phyloP scores from a whole-genome alignment of 2,888 invertebrate genomes.

The Orthonychiurus folsomi region DNA sequence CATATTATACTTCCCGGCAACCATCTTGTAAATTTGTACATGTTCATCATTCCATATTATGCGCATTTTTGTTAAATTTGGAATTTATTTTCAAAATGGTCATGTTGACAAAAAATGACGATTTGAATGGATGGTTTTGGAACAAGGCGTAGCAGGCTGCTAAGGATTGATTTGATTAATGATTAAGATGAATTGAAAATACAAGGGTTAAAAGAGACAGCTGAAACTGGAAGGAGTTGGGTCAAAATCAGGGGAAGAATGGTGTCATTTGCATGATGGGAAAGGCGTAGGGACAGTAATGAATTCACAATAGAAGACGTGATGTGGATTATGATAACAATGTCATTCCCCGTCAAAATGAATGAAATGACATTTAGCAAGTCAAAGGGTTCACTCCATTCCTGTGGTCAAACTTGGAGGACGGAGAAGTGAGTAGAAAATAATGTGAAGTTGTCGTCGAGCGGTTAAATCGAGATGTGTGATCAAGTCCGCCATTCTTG shows the following conservation, averaged over 20 bases:
- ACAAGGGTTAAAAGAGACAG: neutral
- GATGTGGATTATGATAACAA: slow-evolving; percentile 7
- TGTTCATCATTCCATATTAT: too few species aligned
- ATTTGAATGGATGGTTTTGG: too few species aligned
- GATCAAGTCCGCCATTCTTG: neutral
- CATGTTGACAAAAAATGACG: too few species aligned
- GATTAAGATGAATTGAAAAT: neutral
- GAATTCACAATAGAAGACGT: slow-evolving; percentile 9
- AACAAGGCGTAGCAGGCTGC: too few species aligned
- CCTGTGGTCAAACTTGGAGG: too few species aligned
- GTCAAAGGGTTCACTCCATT: neutral
- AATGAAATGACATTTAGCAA: slow-evolving; percentile 4
- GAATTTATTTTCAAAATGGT: too few species aligned
- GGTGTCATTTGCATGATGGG: slow-evolving; percentile 11
- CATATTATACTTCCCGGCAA: too few species aligned
- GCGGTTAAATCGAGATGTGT: neutral
- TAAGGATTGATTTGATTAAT: too few species aligned
- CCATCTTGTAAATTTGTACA: too few species aligned
- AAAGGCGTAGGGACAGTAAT: neutral
- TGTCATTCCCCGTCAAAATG: slow-evolving; percentile 13
- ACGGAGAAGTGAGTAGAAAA: too few species aligned
- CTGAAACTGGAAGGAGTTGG: neutral
- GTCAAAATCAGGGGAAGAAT: neutral
- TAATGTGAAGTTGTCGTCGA: neutral
- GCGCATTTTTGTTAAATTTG: too few species aligned